phyloP scores from a whole-genome alignment of 2,888 invertebrate species.

The Callimorpha dominula region DNA sequence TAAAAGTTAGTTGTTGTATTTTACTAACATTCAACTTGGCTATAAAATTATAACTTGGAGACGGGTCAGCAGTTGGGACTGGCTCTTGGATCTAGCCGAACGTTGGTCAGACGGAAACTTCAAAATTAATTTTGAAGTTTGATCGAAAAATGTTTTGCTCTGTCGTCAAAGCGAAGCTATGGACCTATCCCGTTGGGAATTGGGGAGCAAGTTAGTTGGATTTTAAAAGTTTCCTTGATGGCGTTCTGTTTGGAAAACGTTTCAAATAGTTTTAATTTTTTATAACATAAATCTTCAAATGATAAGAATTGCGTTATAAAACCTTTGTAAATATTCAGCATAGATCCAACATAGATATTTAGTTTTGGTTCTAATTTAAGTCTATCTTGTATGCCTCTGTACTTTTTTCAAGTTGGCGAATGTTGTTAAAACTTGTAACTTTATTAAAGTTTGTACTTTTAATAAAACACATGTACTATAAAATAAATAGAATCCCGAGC shows the following conservation, averaged over 20 bases:
- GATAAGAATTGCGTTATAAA: neutral
- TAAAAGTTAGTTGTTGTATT: slow-evolving; percentile 45
- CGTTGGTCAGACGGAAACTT: slow-evolving; percentile 74
- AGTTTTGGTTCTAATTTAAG: too few species aligned
- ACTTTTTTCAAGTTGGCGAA: neutral
- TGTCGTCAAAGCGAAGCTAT: slow-evolving; percentile 60
- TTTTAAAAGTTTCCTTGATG: slow-evolving; percentile 39
- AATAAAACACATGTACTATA: slow-evolving; percentile 34
- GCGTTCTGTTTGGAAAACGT: slow-evolving; percentile 12
- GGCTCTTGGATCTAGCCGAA: slow-evolving; percentile 57
- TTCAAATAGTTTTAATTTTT: slow-evolving; percentile 19
- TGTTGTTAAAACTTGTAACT: neutral
- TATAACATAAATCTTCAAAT: neutral
- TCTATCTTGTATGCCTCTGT: too few species aligned
- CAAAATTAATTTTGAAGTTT: slow-evolving; percentile 82
- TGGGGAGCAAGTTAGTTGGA: slow-evolving; percentile 22
- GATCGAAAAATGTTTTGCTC: slow-evolving; percentile 79
- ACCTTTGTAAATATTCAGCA: neutral
- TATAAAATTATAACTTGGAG: slow-evolving; percentile 70
- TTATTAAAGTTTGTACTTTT: neutral
- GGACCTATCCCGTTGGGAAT: slow-evolving; percentile 42
- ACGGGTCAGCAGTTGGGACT: slow-evolving; percentile 61
- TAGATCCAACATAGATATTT: too few species aligned
- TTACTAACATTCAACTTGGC: slow-evolving; percentile 56
- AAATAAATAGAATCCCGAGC: slow-evolving; percentile 48